Base-by-base conservation (phyloP, 2,797 vertebrate genomes). In the Knipowitschia caucasica region DNA sequence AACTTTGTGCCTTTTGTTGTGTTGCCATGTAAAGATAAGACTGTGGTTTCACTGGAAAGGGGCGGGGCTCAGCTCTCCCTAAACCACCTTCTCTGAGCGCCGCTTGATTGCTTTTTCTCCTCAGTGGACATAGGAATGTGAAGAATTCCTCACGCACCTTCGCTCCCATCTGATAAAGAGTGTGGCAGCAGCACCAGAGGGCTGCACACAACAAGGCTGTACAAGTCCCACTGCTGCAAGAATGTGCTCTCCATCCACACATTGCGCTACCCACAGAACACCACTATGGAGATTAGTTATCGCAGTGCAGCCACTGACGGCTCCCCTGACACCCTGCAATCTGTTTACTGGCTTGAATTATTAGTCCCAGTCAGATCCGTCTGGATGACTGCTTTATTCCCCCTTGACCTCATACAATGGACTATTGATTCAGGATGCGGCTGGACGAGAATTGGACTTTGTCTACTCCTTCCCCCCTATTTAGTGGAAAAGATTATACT, bases 401-500 rank as follows among this genome's bases (percentile, higher is more conserved):
- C 69, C 53, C 69, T n/a, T 59, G 50, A 62, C 15, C 11, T 36
- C 31, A 47, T 51, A 82, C 81, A 83, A 81, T 76, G 64, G 54
- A 39, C 61, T 50, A 75, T 82, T 85, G 71, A 79, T 53, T 62
- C 55, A 59, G 62, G 71, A 71, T 73, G 70, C 66, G 55, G 58
- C 74, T 53, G 33, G 61, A 69, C 62, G 62, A 79, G 67, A 80
- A 56, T 53, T 73, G 73, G 78, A 85, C 80, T 82, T 83, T 80
- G 83, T 80, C 73, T 73, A 18, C 33, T 53, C 51, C 52, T 39
- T 51, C 49, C 73, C 78, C 77, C 78, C 74, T 29, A 62, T 69
- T 64, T 73, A 77, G 81, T 83, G 82, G 84, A 88, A 88, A 85
- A 83, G 80, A 80, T 86, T 78, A 82, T 77, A 55, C 62, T 53